A percentile compares a stretch with the other conserved stretches of the same genome.
phyloP scores from a whole-genome alignment of 2,888 invertebrate genomes.

The Cyclophora punctaria region DNA sequence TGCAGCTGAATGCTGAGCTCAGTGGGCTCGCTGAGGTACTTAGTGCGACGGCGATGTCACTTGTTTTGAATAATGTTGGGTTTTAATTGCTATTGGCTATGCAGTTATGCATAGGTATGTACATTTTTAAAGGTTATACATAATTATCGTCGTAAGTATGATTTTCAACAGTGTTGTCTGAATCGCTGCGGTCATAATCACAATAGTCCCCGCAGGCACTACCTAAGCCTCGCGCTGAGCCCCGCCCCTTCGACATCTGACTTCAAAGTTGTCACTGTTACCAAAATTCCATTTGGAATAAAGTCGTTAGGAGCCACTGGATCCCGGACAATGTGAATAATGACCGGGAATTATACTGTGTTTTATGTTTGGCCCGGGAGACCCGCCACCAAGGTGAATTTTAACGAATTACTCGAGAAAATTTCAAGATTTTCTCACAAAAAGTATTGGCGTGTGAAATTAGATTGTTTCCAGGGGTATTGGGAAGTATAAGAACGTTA shows the following conservation, averaged over 20 bases:
- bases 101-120: no score
- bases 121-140: no score
- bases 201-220: no score
- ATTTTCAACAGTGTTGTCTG: no score
- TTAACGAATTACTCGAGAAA: conserved; percentile 47
- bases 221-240: conserved; percentile 6
- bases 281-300: conserved; percentile 46
- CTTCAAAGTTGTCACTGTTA: conserved; percentile 29
- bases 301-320: conserved; percentile 46
- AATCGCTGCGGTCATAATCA: no score
- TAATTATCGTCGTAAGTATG: no score
- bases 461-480: conserved; percentile 37
- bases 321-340: conserved; percentile 53
- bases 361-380: conserved; percentile 40
- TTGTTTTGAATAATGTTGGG: no score
- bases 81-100: no score
- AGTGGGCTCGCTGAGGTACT: no score
- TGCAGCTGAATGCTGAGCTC: no score
- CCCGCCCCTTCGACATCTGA: conserved; percentile 7
- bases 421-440: conserved; percentile 39
- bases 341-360: conserved; percentile 54
- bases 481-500: conserved; percentile 11
- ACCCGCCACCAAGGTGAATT: conserved; percentile 28
- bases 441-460: conserved; percentile 54
- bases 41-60: no score